Evolutionary conservation across 35 echinoderm and acorn worm species (phyloP).

Genomic region (Heliocidaris tuberculata): DNA sequence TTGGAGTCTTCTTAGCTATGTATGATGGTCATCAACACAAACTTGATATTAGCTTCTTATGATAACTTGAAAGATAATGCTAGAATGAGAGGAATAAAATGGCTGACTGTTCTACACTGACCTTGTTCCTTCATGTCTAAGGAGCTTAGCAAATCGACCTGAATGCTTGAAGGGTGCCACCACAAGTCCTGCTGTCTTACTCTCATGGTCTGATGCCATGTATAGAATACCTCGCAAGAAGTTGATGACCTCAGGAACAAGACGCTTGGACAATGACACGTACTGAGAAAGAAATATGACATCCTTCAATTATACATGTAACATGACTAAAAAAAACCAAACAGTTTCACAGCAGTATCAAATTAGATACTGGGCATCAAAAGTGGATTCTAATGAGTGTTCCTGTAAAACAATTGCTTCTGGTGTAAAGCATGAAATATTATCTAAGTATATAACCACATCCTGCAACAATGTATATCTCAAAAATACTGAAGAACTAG

Average conservation of each 20-base stretch:
- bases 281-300: conserved; percentile 60
- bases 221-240: conserved; percentile 80
- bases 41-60: too few species aligned
- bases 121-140: not conserved
- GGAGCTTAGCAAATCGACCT: not conserved
- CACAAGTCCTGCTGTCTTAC: conserved; percentile 7
- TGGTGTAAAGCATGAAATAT: too few species aligned
- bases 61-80: not conserved
- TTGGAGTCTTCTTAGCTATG: too few species aligned
- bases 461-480: too few species aligned
- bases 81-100: not conserved
- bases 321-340: not conserved
- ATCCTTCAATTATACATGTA: not conserved
- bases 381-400: not conserved
- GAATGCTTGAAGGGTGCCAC: conserved; percentile 74
- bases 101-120: not conserved
- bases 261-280: conserved; percentile 73
- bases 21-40: too few species aligned
- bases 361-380: not conserved
- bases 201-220: conserved; percentile 66
- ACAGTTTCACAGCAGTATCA: not conserved
- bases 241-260: conserved; percentile 90
- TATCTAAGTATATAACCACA: too few species aligned
- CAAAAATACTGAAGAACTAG: too few species aligned
- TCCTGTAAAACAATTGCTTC: too few species aligned